Conservation (phyloP, 2,888 invertebrate species). For the Pantelozetes paolii region DNA sequence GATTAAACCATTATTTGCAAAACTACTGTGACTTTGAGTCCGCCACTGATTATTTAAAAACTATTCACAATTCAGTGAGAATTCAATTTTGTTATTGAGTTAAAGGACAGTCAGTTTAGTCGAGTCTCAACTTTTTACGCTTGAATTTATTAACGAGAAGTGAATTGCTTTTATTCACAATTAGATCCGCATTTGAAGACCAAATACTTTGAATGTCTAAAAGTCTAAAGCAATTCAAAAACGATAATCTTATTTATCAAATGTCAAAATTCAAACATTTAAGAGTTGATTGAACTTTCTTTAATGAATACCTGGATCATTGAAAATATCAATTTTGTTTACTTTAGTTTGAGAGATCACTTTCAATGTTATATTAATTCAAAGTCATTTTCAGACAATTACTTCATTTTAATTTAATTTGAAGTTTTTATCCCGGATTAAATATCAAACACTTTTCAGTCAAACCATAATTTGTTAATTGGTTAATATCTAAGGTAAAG, state of each 20-base stretch:
- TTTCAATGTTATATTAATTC: neutral
- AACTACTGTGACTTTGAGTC: too few species aligned
- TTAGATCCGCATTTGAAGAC: conserved; percentile 2
- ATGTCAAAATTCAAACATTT: conserved; percentile 24
- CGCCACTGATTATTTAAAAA: neutral
- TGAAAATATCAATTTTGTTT: conserved; percentile 6
- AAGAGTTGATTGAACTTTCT: conserved; percentile 27
- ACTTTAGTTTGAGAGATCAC: neutral
- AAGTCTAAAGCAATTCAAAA: conserved; percentile 7
- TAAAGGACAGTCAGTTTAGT: neutral
- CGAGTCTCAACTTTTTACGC: conserved; percentile 14
- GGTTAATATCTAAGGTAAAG: too few species aligned
- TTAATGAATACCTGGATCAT: neutral
- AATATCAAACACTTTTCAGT: too few species aligned
- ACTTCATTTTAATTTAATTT: too few species aligned
- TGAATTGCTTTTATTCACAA: conserved; percentile 25
- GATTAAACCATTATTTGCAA: too few species aligned
- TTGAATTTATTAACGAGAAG: conserved; percentile 31
- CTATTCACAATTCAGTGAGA: neutral
- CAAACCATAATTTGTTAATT: too few species aligned
- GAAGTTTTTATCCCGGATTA: too few species aligned
- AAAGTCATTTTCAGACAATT: too few species aligned
- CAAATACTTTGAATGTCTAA: conserved; percentile 1
- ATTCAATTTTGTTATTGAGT: neutral
- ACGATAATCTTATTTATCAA: conserved; percentile 27